phyloP scores from a whole-genome alignment of 2,888 invertebrate species.

The Morpho achilles region DNA sequence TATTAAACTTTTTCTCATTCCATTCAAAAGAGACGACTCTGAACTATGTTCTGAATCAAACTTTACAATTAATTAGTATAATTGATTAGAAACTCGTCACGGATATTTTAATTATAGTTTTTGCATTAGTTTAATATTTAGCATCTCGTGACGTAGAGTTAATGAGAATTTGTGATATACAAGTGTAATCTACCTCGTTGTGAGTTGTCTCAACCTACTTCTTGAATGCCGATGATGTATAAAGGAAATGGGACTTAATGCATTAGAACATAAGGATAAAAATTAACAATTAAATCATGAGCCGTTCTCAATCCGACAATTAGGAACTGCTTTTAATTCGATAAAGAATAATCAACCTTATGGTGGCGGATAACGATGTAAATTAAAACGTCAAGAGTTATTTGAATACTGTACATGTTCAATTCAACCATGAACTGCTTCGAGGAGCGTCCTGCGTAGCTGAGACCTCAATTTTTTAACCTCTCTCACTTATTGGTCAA shows the following conservation, averaged over 20 bases:
- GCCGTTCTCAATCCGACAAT: conserved; percentile 70
- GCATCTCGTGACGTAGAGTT: conserved; percentile 38
- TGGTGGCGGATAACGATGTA: conserved; percentile 39
- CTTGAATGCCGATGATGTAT: conserved; percentile 59
- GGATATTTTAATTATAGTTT: conserved; percentile 13
- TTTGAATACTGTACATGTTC: conserved; percentile 66
- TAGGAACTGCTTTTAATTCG: conserved; percentile 56
- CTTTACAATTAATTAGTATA: too few relatives aligned
- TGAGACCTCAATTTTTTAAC: conserved; percentile 76
- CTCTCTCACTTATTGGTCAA: conserved; percentile 75
- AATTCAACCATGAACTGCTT: conserved; percentile 78
- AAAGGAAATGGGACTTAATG: conserved; percentile 59
- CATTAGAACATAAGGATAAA: conserved; percentile 52
- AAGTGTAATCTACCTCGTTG: conserved; percentile 57
- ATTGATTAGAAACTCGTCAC: not conserved
- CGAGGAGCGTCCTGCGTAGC: conserved; percentile 70
- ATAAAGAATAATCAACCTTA: conserved; percentile 53
- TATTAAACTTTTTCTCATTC: not conserved
- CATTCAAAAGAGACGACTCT: too few relatives aligned
- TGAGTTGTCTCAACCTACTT: conserved; percentile 77
- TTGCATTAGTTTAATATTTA: conserved; percentile 17
- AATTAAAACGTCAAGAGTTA: conserved; percentile 37
- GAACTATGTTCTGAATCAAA: too few relatives aligned
- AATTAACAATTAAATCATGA: conserved; percentile 46
- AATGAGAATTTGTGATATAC: conserved; percentile 73